A percentile compares a stretch with the other conserved stretches of the same genome.
These are phyloP conservation scores for Microcebus ravelobensis DNA, from an alignment of 2,113 vertebrate species.

Conservation along the genomic window DNA sequence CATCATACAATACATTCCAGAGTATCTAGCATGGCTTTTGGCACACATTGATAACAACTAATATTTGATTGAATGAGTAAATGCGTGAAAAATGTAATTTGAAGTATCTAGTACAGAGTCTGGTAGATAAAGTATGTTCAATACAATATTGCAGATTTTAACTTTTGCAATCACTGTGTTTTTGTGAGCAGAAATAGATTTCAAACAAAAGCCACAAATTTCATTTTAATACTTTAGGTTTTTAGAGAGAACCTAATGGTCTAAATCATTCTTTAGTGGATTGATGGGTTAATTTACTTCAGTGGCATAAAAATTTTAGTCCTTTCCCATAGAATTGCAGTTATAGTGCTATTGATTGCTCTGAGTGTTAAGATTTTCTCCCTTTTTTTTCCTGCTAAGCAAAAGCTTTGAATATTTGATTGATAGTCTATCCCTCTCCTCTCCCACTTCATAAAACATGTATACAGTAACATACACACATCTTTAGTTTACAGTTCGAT, in stretches of 20 bases:
- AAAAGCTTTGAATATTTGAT: neutral
- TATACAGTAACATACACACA: neutral
- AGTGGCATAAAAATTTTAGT: neutral
- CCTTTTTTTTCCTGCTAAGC: neutral
- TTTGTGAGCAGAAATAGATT: neutral
- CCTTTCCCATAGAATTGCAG: neutral
- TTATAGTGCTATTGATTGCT: neutral
- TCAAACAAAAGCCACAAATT: neutral
- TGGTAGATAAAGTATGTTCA: neutral
- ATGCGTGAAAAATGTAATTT: neutral
- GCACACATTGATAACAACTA: neutral
- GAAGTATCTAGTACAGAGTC: neutral
- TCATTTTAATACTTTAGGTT: neutral
- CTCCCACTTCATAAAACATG: neutral
- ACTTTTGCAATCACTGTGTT: neutral
- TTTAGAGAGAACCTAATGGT: neutral
- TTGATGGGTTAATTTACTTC: constrained; percentile 8
- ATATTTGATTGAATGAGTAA: neutral
- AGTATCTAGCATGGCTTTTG: neutral
- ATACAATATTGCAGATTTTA: neutral
- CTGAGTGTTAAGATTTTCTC: neutral
- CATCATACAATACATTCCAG: neutral
- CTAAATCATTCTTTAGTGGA: constrained; percentile 20
- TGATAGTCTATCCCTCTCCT: neutral
- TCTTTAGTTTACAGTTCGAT: neutral